Conservation (phyloP, 2,888 invertebrate genomes). For the Nomada ruficornis region DNA sequence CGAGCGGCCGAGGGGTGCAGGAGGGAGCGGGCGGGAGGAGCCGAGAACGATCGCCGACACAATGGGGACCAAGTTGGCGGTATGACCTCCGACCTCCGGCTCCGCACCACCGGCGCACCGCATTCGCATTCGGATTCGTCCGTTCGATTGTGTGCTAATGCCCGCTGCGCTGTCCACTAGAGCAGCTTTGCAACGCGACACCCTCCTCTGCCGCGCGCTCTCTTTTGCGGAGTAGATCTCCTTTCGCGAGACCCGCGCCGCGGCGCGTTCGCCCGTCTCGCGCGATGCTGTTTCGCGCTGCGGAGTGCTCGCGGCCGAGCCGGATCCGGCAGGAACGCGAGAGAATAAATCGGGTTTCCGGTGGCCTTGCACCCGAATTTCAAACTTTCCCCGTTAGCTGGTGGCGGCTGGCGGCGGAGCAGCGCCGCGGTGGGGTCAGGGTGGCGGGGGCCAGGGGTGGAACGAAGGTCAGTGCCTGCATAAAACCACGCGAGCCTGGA, state of each 20-base stretch:
- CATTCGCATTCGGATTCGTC: conserved; percentile 80
- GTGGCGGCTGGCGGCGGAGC: conserved; percentile 65
- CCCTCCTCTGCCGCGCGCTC: conserved; percentile 21
- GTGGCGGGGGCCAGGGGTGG: conserved; percentile 65
- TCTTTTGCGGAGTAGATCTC: neutral
- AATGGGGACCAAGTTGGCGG: conserved; percentile 83
- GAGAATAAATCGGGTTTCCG: conserved; percentile 72
- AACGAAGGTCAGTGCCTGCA: conserved; percentile 84
- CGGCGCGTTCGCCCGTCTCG: too few species aligned
- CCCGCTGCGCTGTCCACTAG: conserved; percentile 73
- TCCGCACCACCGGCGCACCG: conserved; percentile 73
- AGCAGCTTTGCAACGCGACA: conserved; percentile 59
- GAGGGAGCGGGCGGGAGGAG: conserved; percentile 61
- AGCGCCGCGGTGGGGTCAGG: conserved; percentile 51
- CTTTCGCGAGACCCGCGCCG: conserved; percentile 19
- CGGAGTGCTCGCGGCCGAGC: neutral
- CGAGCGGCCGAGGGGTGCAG: conserved; percentile 36
- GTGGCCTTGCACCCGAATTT: conserved; percentile 84
- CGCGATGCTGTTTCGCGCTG: neutral
- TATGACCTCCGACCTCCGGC: conserved; percentile 82
- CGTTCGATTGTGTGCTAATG: conserved; percentile 84
- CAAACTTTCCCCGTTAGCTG: conserved; percentile 81
- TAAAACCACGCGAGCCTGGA: conserved; percentile 81
- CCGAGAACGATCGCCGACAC: conserved; percentile 81
- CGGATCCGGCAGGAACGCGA: conserved; percentile 28